A percentile compares a stretch with the other conserved stretches of the same genome.
Conservation (phyloP, 2,888 invertebrate genomes). For the Protophormia terraenovae region DNA sequence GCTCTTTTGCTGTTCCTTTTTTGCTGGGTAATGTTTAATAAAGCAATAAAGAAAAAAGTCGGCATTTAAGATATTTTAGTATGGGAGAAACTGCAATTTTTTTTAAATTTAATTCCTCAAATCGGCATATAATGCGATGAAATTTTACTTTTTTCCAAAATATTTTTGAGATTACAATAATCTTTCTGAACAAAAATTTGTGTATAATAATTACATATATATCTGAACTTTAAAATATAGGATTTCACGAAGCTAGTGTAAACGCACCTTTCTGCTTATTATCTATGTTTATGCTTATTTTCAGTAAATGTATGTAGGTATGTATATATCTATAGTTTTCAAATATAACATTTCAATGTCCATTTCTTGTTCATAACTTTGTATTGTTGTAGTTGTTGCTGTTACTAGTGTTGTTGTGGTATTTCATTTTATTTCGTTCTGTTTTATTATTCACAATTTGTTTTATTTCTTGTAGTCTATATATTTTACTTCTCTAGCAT, state of each 20-base stretch:
- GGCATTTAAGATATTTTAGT: no score
- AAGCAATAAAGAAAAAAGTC: no score
- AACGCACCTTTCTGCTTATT: neutral
- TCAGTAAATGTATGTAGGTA: neutral
- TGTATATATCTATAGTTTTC: neutral
- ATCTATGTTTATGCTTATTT: neutral
- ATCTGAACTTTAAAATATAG: no score
- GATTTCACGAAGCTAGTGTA: neutral
- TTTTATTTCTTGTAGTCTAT: constrained; percentile 34
- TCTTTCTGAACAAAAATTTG: no score
- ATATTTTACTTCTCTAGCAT: neutral
- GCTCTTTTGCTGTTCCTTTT: no score
- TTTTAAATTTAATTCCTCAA: no score
- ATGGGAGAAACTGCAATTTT: no score
- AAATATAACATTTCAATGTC: constrained; percentile 15
- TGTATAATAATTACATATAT: no score
- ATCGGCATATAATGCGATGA: no score
- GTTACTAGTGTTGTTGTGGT: constrained; percentile 39
- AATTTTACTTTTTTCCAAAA: no score
- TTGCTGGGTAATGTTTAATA: no score
- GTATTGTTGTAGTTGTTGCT: constrained; percentile 4
- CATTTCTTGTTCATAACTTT: constrained; percentile 41
- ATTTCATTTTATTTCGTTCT: constrained; percentile 29
- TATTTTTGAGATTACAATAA: no score
- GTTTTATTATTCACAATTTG: constrained; percentile 52